Percentiles rank a stretch among this genome's conserved stretches.
Conservation (phyloP, 1,140 invertebrate genomes). For the Heliothis virescens region DNA sequence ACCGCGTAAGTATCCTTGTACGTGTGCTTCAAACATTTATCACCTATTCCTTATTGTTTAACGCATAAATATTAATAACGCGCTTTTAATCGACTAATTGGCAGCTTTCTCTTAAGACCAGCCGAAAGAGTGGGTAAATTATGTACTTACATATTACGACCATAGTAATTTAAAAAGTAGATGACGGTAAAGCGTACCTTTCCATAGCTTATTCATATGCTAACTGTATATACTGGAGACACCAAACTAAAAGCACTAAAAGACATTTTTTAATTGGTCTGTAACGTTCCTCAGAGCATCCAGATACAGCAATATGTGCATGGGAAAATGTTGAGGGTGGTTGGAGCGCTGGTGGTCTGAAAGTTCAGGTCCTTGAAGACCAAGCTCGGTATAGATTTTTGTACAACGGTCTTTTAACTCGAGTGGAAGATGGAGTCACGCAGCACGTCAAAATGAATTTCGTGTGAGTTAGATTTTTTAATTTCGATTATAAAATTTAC, state of each 20-base stretch:
- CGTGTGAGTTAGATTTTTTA: slow-evolving; percentile 59
- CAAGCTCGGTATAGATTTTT: slow-evolving; percentile 86
- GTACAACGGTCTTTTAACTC: slow-evolving; percentile 88
- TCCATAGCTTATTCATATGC: no score
- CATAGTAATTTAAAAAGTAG: no score
- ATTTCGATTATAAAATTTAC: not conserved
- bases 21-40: not conserved
- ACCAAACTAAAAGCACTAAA: no score
- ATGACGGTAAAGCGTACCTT: no score
- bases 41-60: slow-evolving; percentile 1
- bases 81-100: no score
- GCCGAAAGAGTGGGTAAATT: no score
- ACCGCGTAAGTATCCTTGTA: slow-evolving; percentile 77
- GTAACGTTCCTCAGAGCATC: slow-evolving; percentile 60
- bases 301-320: slow-evolving; percentile 66
- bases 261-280: no score
- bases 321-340: slow-evolving; percentile 63
- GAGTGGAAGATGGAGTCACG: slow-evolving; percentile 71
- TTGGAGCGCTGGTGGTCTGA: slow-evolving; percentile 87
- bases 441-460: slow-evolving; percentile 81
- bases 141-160: no score
- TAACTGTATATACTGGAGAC: no score
- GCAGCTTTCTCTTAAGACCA: no score
- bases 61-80: no score
- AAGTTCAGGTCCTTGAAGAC: slow-evolving; percentile 86